Conservation (phyloP, 2,888 invertebrate genomes). For the Andrena minutula region DNA sequence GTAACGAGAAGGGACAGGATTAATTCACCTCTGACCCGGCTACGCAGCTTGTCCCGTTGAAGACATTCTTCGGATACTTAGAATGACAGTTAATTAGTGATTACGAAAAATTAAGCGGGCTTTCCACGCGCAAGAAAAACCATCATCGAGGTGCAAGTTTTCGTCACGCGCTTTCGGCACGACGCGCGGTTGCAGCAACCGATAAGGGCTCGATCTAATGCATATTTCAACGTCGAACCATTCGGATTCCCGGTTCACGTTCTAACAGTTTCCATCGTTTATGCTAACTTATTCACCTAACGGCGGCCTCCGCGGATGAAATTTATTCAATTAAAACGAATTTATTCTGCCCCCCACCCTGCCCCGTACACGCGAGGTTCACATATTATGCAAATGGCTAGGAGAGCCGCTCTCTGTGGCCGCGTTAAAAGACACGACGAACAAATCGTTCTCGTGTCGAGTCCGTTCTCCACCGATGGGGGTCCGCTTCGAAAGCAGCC, state of each 20-base stretch:
- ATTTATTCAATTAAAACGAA: slow-evolving; percentile 63
- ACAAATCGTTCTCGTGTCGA: slow-evolving; percentile 65
- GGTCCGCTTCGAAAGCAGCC: not conserved
- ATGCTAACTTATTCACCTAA: slow-evolving; percentile 57
- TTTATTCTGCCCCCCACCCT: slow-evolving; percentile 45
- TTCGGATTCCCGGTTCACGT: slow-evolving; percentile 49
- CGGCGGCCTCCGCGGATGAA: slow-evolving; percentile 36
- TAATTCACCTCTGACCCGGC: not conserved
- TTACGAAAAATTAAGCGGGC: not conserved
- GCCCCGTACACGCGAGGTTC: slow-evolving; percentile 35
- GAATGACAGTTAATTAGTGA: not conserved
- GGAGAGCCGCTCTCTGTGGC: slow-evolving; percentile 23
- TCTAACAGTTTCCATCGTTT: slow-evolving; percentile 50
- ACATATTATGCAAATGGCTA: slow-evolving; percentile 63
- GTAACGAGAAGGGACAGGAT: slow-evolving; percentile 5
- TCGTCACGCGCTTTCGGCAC: slow-evolving; percentile 53
- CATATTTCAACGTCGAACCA: slow-evolving; percentile 57
- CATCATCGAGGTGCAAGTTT: slow-evolving; percentile 15
- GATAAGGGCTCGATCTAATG: slow-evolving; percentile 51
- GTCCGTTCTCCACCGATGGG: slow-evolving; percentile 6
- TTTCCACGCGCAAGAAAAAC: slow-evolving; percentile 1
- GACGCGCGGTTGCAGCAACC: slow-evolving; percentile 48
- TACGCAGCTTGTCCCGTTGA: not conserved
- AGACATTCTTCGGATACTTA: not conserved
- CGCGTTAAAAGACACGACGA: slow-evolving; percentile 54